Evolutionary conservation across 2,113 vertebrate species (phyloP), one percentile per base, ranked within the genome.

Genomic region (Halcyon malimbica): DNA sequence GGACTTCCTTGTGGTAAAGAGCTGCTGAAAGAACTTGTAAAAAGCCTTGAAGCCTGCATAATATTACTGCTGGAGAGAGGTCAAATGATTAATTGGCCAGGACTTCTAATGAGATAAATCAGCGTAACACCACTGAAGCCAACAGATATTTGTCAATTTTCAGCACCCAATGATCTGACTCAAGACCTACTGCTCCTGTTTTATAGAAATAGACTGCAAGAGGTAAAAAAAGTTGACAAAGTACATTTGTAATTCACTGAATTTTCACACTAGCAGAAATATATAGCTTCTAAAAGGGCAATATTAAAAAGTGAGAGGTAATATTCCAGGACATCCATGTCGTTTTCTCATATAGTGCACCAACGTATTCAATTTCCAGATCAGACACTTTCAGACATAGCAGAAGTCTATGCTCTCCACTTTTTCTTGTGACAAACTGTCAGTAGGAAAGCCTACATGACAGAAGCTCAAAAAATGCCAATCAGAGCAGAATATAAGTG

Each of bases 401-500:
- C 5, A 3, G 29, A 26, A 94, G 50, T 57, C n/a, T 85, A 14
- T 48, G 35, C 31, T 93, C 16, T 88, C 59, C 39, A 42, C 62
- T 73, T 90, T 90, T 88, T 65, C 46, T 35, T 56, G 57, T 81
- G 64, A 77, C 71, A 96, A 93, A 96, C 59, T 67, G 71, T 94
- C 84, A 93, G 46, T 60, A 54, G 39, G 50, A 89, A 89, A 90
- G 10, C 48, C 77, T 96, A 94, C 76, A 87, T 1, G 26, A 91
- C 50, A 89, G 57, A 75, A 93, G 46, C 88, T 95, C 89, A 93
- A 70, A 96, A 95, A 95, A 80, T 1, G 60, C 63, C 91, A 94
- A 9, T 89, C 91, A 94, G 67, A 93, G 84, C 19, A 91, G 64
- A 93, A 91, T 83, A 37, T 59, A 93, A 91, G 83, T 96, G 94